Percentiles rank a stretch among this genome's conserved stretches.
phyloP scores from a whole-genome alignment of 2,888 invertebrate genomes.

The Rhagonycha lutea region DNA sequence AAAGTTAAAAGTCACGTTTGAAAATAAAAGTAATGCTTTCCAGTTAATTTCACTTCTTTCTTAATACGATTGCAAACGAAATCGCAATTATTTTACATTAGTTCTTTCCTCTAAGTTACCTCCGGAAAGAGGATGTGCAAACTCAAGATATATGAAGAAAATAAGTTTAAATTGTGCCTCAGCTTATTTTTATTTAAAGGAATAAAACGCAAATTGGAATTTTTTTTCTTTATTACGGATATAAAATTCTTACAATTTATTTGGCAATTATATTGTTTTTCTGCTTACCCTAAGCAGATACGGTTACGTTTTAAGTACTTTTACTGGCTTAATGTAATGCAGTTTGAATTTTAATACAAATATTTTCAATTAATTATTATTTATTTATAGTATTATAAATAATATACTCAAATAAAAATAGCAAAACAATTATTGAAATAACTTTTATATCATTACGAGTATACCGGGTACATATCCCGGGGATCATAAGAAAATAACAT shows the following conservation, averaged over 20 bases:
- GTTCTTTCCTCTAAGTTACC: conserved; percentile 38
- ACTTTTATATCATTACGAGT: too few species aligned
- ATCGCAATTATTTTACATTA: conserved; percentile 52
- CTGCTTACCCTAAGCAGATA: too few species aligned
- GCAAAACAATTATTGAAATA: too few species aligned
- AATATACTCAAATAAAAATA: too few species aligned
- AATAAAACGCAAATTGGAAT: conserved; percentile 43
- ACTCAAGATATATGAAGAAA: conserved; percentile 46
- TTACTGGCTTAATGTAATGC: neutral
- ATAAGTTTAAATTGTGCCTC: conserved; percentile 49
- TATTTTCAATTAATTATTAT: neutral
- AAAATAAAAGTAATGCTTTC: conserved; percentile 46
- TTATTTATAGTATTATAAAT: too few species aligned
- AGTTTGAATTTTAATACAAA: neutral
- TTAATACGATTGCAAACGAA: conserved; percentile 43
- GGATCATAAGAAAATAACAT: too few species aligned
- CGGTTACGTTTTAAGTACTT: neutral
- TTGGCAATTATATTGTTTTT: too few species aligned
- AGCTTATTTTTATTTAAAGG: conserved; percentile 47
- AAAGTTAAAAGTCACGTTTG: conserved; percentile 25
- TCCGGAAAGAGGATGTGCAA: conserved; percentile 42
- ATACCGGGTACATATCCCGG: too few species aligned
- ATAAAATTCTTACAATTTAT: neutral
- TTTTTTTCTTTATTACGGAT: conserved; percentile 6
- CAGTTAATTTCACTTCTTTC: conserved; percentile 50